phyloP scores from a whole-genome alignment of 2,888 invertebrate species.

The Synanthedon myopaeformis region DNA sequence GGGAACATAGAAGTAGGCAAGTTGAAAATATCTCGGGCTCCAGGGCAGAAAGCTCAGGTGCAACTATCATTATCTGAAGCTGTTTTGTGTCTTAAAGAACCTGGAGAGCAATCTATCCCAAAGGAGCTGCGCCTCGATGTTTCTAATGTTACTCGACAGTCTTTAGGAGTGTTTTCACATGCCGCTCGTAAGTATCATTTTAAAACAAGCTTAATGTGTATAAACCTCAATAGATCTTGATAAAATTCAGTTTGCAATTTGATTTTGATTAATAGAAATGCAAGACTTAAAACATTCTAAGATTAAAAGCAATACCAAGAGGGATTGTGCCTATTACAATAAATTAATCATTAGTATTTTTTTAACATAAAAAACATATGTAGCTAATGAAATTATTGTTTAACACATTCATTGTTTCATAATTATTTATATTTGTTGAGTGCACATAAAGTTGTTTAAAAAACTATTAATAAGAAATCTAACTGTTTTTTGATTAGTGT shows the following conservation, averaged over 20 bases:
- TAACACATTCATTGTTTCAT: too few species aligned
- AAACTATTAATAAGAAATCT: neutral
- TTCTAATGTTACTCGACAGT: constrained; percentile 90
- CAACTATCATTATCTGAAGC: constrained; percentile 86
- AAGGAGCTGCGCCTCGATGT: constrained; percentile 93
- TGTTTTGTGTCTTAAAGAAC: constrained; percentile 81
- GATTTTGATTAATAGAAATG: too few species aligned
- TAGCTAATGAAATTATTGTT: too few species aligned
- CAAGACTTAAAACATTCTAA: too few species aligned
- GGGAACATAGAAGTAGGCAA: constrained; percentile 94
- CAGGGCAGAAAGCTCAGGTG: constrained; percentile 88
- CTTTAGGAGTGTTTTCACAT: constrained; percentile 93
- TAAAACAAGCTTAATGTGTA: neutral
- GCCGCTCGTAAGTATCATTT: constrained; percentile 73
- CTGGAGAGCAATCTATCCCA: constrained; percentile 85
- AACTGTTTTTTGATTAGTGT: too few species aligned
- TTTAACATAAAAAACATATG: too few species aligned
- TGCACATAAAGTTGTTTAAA: neutral
- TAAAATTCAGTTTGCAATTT: too few species aligned
- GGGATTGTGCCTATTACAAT: too few species aligned
- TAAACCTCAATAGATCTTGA: too few species aligned
- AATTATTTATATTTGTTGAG: neutral
- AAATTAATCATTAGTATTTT: too few species aligned
- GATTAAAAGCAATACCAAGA: too few species aligned
- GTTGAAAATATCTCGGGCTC: constrained; percentile 84